A percentile compares a stretch with the other conserved stretches of the same genome.
These are phyloP conservation scores for Taenaris catops DNA, from an alignment of 2,888 invertebrate species.

Conservation along the genomic window DNA sequence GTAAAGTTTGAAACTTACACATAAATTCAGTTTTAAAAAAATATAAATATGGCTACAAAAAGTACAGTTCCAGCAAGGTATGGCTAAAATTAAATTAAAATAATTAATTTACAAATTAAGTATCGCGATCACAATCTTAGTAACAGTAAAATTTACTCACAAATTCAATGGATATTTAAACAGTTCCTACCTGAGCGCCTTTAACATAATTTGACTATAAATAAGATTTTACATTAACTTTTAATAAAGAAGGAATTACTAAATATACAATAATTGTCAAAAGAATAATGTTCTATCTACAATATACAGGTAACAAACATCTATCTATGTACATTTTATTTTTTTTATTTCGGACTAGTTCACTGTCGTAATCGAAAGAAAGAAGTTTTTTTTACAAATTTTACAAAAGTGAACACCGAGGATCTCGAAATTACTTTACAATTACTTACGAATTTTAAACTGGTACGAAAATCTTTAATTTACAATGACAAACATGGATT, in stretches of 20 bases:
- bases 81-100: conserved; percentile 52
- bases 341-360: conserved; percentile 78
- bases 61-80: conserved; percentile 53
- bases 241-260: conserved; percentile 61
- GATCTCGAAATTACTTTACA: conserved; percentile 11
- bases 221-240: conserved; percentile 62
- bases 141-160: conserved; percentile 32
- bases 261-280: conserved; percentile 70
- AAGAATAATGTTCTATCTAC: conserved; percentile 78
- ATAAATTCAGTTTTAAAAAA: conserved; percentile 69
- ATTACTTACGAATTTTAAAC: background rate
- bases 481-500: no score
- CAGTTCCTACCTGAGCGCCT: conserved; percentile 58
- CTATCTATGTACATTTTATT: conserved; percentile 77
- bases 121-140: conserved; percentile 48
- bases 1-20: conserved; percentile 74
- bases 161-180: conserved; percentile 41
- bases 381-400: conserved; percentile 61
- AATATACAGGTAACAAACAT: conserved; percentile 80
- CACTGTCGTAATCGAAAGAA: conserved; percentile 67
- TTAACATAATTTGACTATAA: conserved; percentile 56
- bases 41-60: conserved; percentile 75
- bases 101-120: conserved; percentile 50
- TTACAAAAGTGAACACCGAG: conserved; percentile 56
- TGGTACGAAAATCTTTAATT: background rate